Base-by-base conservation (phyloP, 2,113 vertebrate species). In the Ascaphus truei region DNA sequence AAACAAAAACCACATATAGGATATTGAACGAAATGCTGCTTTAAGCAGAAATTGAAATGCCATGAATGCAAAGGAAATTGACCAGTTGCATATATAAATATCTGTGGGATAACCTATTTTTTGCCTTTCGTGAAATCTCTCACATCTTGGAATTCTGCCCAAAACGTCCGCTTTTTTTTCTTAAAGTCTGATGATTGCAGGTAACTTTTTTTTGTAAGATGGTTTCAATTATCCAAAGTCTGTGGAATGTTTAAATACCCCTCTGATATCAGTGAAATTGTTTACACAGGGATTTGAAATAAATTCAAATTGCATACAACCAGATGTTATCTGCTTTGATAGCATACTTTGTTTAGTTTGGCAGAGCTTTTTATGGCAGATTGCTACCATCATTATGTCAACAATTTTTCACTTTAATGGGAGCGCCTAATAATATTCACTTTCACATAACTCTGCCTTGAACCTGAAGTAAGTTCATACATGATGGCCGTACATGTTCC, bases 261-360 rank as follows among this genome's bases (percentile, higher is more conserved):
- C 79, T 85, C 65, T 80, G 78, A 82, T 86, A 79, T 89, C 85
- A 78, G 76, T 82, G 77, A 79, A 74, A 68, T 82, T 87, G 82
- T 86, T 90, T 89, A 87, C 76, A 73, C 66, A 84, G 76, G 79
- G 81, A 81, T 86, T 87, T 89, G 67, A 79, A 76, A 84, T 87
- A 81, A 90, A 85, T 81, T 83, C 75, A 79, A 76, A 86, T 85
- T 88, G 79, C 81, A 75, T 52, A 48, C 79, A 85, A 80, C 86
- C 86, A 90, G 82, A 89, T 88, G 85, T 85, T 90, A 83, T 88
- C 82, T 83, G 73, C 75, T 75, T 10, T 59, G 66, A 76, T 78
- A 79, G 80, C 62, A 73, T 79, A 36, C 68, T 73, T 72, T 62
- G 67, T 75, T 83, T 76, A 52, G 56, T 16, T 26, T 80, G 77